Base-by-base conservation (phyloP, 1,140 invertebrate genomes). In the Luehdorfia chinensis region DNA sequence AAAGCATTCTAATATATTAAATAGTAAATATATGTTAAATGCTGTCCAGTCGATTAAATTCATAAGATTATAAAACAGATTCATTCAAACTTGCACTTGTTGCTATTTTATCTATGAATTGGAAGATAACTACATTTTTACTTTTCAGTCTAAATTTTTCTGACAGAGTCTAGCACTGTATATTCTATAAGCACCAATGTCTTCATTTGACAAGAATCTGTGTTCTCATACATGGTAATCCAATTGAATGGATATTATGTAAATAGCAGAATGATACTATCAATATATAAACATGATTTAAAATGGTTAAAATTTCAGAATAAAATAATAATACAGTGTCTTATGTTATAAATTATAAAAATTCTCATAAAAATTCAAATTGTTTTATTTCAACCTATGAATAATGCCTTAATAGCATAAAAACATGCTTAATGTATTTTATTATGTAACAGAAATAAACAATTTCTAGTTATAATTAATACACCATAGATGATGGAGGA, bases 1-100 rank as follows among this genome's bases (percentile, higher is more conserved):
- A 78, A 83, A 85, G 77, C 77, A 63, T 70, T 75, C 77, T 85
- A 84, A 78, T 65, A 67, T 73, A 79, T 80, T 81, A 74, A 61
- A 74, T 75, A 77, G 67, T 81, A 78, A 66, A 78, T 72, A 81
- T 78, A 72, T 69, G 66, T 75, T 84, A 81, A 84, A 84, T 81
- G 78, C 79, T 84, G 79, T 76, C 75, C 73, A 78, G 75, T 79
- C 61, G 55, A 70, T 58, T 60, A 50, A 45, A 51, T 69, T 47
- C 45, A 55, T 67, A 61, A 66, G 65, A 71, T 71, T 50, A 66
- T 65, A 59, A 50, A 55, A 61, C 50, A 65, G 50, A 67, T 67
- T 72, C 61, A 69, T 79, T 77, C 69, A 68, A 78, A 83, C 72
- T 59, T 77, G 71, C 77, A 83, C 76, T 71, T 70, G 14, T 53